phyloP scores from a whole-genome alignment of 64 coral and sea anemone genomes.

The Pachyseris speciosa region DNA sequence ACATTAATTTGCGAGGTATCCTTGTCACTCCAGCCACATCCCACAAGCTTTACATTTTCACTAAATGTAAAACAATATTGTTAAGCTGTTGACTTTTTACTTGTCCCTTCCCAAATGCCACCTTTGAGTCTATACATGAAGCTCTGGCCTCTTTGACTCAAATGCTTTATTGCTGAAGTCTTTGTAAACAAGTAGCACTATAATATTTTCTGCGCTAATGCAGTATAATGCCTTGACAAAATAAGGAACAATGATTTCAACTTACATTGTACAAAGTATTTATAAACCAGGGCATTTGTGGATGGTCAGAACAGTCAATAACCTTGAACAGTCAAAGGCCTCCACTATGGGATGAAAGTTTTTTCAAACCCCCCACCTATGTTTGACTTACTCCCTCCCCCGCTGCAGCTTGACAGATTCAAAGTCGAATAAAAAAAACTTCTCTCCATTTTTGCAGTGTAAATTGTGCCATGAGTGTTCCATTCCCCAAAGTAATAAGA shows the following conservation, averaged over 20 bases:
- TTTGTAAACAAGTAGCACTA: slow-evolving; percentile 3
- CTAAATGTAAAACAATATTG: too few relatives aligned
- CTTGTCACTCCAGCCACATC: too few relatives aligned
- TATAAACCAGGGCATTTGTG: neutral
- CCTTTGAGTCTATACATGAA: too few relatives aligned
- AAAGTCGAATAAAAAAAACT: neutral
- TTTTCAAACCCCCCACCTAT: neutral
- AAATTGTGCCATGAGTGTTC: slow-evolving; percentile 69
- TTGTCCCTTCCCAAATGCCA: too few relatives aligned
- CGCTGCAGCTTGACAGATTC: neutral
- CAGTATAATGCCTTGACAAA: neutral
- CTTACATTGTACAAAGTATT: neutral
- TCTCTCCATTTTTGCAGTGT: neutral
- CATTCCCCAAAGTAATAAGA: slow-evolving; percentile 78
- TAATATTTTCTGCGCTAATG: neutral
- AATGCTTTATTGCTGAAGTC: neutral
- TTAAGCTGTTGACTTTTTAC: too few relatives aligned
- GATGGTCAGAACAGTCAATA: neutral
- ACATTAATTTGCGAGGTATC: too few relatives aligned
- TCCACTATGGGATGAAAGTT: neutral
- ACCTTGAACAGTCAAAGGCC: neutral
- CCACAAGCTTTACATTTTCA: too few relatives aligned
- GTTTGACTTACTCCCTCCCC: neutral
- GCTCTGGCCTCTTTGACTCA: too few relatives aligned
- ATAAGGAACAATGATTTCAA: neutral